Base-by-base conservation (phyloP, 2,888 invertebrate species). In the Encarsia formosa region DNA sequence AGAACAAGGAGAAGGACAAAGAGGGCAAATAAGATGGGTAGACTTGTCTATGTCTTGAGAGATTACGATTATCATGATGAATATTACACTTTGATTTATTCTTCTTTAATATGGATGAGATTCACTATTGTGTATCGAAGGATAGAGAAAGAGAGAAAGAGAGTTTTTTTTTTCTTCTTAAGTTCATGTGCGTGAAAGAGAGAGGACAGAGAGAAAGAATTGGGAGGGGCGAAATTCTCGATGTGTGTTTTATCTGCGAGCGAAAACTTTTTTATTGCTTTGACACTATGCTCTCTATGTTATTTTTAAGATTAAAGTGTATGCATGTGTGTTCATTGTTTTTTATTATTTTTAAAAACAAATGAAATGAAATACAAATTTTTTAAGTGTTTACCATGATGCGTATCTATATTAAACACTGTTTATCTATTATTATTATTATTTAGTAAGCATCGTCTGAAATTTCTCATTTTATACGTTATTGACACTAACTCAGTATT, bases 1-100 rank as follows among this genome's bases (percentile, higher is more conserved):
- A 88, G 85, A 85, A 85, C 63, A 87, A 87, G 65, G 87, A 87
- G 67, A 87, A 87, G 70, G 87, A 88, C 64, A 86, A 83, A 63
- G 82, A 83, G 59, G 62, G 61, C 38, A 68, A 68, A 66, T 67
- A 67, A 66, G 56, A 34, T 34, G 15, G 15, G 13, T 13, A 34
- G n/a, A 15, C 5, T n/a, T 34, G n/a, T n/a, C n/a, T n/a, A n/a
- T n/a, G n/a, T n/a, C n/a, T n/a, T n/a, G n/a, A n/a, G n/a, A n/a
- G n/a, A n/a, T n/a, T n/a, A n/a, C n/a, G n/a, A n/a, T n/a, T n/a
- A n/a, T n/a, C n/a, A n/a, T n/a, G n/a, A n/a, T n/a, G n/a, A n/a
- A n/a, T n/a, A n/a, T n/a, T n/a, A n/a, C n/a, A n/a, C n/a, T n/a
- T n/a, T n/a, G n/a, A n/a, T n/a, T n/a, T n/a, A n/a, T n/a, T n/a